Evolutionary conservation across 1,140 invertebrate species (phyloP).

Genomic region (Lethrus apterus): DNA sequence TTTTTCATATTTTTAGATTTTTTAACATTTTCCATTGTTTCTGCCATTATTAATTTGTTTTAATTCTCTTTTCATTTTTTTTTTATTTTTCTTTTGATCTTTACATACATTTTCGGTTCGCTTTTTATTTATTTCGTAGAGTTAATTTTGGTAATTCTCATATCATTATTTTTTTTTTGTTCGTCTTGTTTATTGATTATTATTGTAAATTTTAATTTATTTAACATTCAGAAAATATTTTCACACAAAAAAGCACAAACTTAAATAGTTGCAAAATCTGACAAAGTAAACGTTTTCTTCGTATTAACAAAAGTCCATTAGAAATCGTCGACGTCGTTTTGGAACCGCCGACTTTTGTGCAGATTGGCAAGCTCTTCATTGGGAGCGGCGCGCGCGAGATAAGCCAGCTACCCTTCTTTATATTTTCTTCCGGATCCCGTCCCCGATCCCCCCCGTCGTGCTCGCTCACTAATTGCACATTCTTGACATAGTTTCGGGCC

Average conservation of each 20-base stretch:
- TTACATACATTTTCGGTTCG: too few species aligned
- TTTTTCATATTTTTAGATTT: too few species aligned
- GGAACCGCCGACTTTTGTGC: slow-evolving; percentile 14
- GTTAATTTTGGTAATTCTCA: too few species aligned
- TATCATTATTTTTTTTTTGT: not conserved
- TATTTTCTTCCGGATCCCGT: slow-evolving; percentile 48
- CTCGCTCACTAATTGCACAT: slow-evolving; percentile 82
- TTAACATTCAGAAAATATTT: slow-evolving; percentile 6
- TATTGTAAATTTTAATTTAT: not conserved
- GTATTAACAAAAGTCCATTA: too few species aligned
- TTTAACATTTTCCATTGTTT: too few species aligned
- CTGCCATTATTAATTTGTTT: too few species aligned
- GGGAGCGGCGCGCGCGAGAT: slow-evolving; percentile 10
- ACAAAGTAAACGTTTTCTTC: too few species aligned
- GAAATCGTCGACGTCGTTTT: slow-evolving; percentile 14
- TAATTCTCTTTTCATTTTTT: too few species aligned
- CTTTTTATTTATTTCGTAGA: slow-evolving; percentile 1
- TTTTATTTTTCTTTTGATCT: too few species aligned
- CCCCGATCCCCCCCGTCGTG: slow-evolving; percentile 35
- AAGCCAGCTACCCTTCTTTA: slow-evolving; percentile 50
- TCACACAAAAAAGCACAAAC: slow-evolving; percentile 10
- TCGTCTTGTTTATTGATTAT: not conserved
- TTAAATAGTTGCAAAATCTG: too few species aligned
- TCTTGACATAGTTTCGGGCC: slow-evolving; percentile 80
- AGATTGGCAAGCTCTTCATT: slow-evolving; percentile 21